Evolutionary conservation across 2,797 vertebrate genomes (phyloP), one percentile per base, ranked within the genome.

Genomic region (Numenius phaeopus): DNA sequence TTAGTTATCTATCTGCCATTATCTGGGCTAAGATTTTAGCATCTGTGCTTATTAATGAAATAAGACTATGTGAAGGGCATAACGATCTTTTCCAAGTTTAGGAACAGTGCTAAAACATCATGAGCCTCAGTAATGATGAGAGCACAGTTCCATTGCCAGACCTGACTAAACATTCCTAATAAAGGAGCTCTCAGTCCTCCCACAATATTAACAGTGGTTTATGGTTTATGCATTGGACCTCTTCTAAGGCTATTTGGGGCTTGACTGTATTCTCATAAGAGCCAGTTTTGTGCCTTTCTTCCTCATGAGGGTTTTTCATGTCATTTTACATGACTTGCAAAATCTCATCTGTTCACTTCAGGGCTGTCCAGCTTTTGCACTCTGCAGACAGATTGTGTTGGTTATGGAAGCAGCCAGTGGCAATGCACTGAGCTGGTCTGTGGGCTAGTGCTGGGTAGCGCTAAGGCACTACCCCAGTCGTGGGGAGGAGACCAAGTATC

Each of bases 41-140:
- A 76, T 66, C 39, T 72, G 37, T 72, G 66, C 34, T 84, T 83
- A 62, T 84, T 89, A 94, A 84, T 82, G 52, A 94, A 92, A 82
- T 61, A 78, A 72, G 44, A 49, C 39, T 58, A 17, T 46, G 23
- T 62, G 73, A 94, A 87, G 75, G 70, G 29, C 73, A 84, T 23
- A 83, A 22, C 27, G 80, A 72, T 91, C 34, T 94, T 94, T 76
- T 72, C 39, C 42, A 90, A 39, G 32, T 55, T 92, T 90, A 78
- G 80, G 39, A 90, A 54, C 8, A 82, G 26, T 29, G 29, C 90
- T 89, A 82, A 78, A 57, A 72, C 9, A 29, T 58, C 79, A 47
- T 37, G 47, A 78, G 17, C 34, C 17, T 76, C 54, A 10, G 2
- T 32, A 90, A 82, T 24, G 18, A 73, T 16, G 32, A 87, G 2